Evolutionary conservation across 2,113 vertebrate species (phyloP), one percentile per base, ranked within the genome.

Genomic region (Pedionomus torquatus): DNA sequence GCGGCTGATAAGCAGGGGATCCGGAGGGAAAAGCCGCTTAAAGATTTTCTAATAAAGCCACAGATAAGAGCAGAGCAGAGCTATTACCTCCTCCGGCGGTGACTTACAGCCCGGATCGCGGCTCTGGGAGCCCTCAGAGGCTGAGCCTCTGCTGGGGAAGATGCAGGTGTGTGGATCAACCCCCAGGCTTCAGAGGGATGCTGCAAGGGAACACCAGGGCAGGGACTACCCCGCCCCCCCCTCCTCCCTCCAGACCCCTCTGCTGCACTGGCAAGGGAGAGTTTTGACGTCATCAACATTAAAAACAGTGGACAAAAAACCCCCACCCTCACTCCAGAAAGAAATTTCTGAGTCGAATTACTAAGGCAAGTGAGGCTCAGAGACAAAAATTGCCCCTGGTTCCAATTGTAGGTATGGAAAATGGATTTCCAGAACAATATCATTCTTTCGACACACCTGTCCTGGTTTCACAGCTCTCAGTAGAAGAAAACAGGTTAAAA

Each of bases 351-450:
- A 30, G 49, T 28, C 25, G 76, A 74, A 83, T 91, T 78, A 10
- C 7, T 46, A 66, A 83, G 49, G 54, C 70, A 28, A 76, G 55
- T 1, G 11, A 86, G 35, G 44, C 63, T 95, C 58, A 44, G 91
- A 61, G 81, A 70, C 19, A 75, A 46, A 78, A 58, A 63, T 68
- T 1, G 12, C 87, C 55, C 31, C 74, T 7, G 64, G 90, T 65
- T 93, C 55, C 65, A 46, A 84, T 93, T 89, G 84, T 91, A 75
- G 69, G 83, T 79, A 84, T 0, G 20, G 61, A 91, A 78, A 96
- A 96, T 89, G 89, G 87, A 94, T 96, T 96, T 91, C 52, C 87
- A 79, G 87, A 93, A 89, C 61, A 89, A 15, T 64, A 87, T 39
- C 23, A 79, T 55, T 48, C 74, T 93, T 97, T 89, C 7, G 74